Conservation (phyloP, 1,140 invertebrate genomes). For the Achatina immaculata region DNA sequence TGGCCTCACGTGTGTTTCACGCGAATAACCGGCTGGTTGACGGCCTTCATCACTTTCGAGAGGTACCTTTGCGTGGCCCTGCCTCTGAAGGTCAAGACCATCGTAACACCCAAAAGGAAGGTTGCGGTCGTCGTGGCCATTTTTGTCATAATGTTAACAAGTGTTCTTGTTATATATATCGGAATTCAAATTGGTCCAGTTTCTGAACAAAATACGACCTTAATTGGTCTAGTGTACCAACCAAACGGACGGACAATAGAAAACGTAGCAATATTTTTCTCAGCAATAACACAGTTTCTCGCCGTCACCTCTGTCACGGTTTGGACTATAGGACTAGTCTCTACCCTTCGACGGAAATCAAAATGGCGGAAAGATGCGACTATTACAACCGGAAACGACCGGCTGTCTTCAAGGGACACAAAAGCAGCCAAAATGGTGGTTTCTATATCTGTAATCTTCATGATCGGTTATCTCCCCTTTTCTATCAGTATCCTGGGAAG, state of each 20-base stretch:
- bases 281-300: not conserved
- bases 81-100: slow-evolving; percentile 19
- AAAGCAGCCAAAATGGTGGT: slow-evolving; percentile 7
- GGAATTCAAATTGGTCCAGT: not conserved
- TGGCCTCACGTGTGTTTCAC: slow-evolving; percentile 19
- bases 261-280: not conserved
- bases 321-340: not conserved
- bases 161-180: not conserved
- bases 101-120: not conserved
- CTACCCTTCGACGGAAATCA: not conserved
- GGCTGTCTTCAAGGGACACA: not conserved
- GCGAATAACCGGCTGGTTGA: slow-evolving; percentile 3
- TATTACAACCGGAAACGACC: not conserved
- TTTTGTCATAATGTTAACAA: not conserved
- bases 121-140: not conserved
- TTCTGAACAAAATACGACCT: not conserved
- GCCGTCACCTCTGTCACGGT: not conserved
- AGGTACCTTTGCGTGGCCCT: slow-evolving; percentile 9
- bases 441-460: not conserved
- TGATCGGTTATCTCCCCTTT: not conserved
- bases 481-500: not conserved
- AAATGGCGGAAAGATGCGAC: slow-evolving; percentile 16
- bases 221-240: not conserved
- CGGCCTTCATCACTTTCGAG: slow-evolving; percentile 16
- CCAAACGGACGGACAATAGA: not conserved